Percentiles rank a stretch among this genome's conserved stretches.
Evolutionary conservation across 2,113 vertebrate species (phyloP).

Genomic region (Zeus faber): DNA sequence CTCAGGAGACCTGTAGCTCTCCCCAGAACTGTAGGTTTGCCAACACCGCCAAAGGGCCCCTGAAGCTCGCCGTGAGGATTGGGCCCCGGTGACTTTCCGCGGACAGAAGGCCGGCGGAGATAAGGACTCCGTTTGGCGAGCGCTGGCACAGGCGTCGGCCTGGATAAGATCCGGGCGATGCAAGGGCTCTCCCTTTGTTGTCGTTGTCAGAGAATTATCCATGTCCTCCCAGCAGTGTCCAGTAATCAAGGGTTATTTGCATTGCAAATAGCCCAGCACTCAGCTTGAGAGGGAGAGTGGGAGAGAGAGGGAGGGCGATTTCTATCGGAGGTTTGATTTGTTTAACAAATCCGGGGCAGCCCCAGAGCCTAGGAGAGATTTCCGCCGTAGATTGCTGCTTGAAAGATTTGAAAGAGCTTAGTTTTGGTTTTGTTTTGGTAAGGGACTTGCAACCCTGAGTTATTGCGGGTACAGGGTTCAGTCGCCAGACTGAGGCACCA

Average conservation of each 20-base stretch:
- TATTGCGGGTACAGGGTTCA: no score
- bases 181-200: constrained; percentile 50
- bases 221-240: constrained; percentile 31
- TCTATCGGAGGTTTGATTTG: constrained; percentile 54
- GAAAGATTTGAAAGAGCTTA: constrained; percentile 24
- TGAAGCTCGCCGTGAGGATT: no score
- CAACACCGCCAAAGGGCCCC: no score
- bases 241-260: constrained; percentile 64
- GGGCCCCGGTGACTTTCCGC: constrained; percentile 35
- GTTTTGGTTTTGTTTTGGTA: background rate
- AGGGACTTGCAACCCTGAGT: no score
- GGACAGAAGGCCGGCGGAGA: constrained; percentile 61
- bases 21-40: no score
- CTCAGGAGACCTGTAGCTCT: no score
- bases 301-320: constrained; percentile 33
- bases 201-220: constrained; percentile 26
- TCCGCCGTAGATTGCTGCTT: constrained; percentile 37
- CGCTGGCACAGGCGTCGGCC: constrained; percentile 30
- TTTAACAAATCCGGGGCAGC: constrained; percentile 59
- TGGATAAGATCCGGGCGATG: constrained; percentile 37
- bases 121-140: constrained; percentile 43
- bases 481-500: no score
- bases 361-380: constrained; percentile 33
- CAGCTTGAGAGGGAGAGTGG: background rate
- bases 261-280: constrained; percentile 62